These are phyloP conservation scores for Monarcha castaneiventris DNA, from an alignment of 2,113 vertebrate species.

Conservation along the genomic window DNA sequence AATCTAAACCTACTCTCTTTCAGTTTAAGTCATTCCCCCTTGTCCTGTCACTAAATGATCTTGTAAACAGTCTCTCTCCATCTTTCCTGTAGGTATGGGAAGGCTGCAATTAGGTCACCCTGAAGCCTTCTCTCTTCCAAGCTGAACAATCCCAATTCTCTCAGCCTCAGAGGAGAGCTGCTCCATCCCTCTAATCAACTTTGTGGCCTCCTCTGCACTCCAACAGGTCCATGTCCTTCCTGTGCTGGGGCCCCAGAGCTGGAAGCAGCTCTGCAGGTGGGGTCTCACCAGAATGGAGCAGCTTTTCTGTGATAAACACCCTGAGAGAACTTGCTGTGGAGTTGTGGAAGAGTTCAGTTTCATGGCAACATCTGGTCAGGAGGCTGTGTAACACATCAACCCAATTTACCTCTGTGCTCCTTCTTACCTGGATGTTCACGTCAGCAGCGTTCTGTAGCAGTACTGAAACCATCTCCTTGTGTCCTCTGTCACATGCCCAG, in stretches of 20 bases:
- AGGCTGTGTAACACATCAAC: not conserved
- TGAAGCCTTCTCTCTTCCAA: not conserved
- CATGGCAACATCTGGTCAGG: not conserved
- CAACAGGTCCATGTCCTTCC: not conserved
- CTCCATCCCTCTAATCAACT: not conserved
- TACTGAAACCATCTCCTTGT: slow-evolving; percentile 90
- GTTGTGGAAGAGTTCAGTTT: not conserved
- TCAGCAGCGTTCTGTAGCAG: slow-evolving; percentile 86
- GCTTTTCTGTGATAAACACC: not conserved
- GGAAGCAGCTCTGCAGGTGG: not conserved
- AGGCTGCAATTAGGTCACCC: not conserved
- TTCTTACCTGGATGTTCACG: slow-evolving; percentile 91
- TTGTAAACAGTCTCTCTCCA: not conserved
- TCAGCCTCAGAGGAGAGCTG: not conserved
- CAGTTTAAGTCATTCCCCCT: not conserved
- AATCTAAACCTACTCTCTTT: not conserved
- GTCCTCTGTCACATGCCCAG: slow-evolving; percentile 96
- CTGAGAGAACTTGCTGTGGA: not conserved
- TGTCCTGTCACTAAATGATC: not conserved
- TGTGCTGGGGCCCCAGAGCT: not conserved
- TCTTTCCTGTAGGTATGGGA: not conserved
- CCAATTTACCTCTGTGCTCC: not conserved
- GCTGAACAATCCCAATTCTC: not conserved
- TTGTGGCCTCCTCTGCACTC: not conserved
- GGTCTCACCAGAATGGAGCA: not conserved